Conservation (phyloP, 2,888 invertebrate genomes). For the Caenorhabditis angaria region DNA sequence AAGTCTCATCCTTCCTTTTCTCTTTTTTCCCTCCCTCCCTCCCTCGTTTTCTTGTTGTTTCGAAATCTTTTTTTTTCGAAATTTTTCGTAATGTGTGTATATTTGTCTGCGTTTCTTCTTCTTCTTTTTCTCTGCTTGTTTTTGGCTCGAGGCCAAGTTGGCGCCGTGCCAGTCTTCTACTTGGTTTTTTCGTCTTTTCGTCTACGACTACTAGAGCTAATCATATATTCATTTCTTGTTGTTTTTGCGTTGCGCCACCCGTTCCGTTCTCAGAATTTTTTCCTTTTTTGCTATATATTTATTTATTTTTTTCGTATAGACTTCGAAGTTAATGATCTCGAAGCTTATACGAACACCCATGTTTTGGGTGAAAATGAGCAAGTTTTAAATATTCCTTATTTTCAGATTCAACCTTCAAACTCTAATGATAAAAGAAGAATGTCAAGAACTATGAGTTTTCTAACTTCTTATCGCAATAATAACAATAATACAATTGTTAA, state of each 20-base stretch:
- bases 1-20: constrained; percentile 19
- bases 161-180: constrained; percentile 21
- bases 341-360: background rate
- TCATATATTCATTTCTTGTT: constrained; percentile 44
- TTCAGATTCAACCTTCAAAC: constrained; percentile 20
- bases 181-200: constrained; percentile 17
- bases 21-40: background rate
- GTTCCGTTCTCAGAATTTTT: constrained; percentile 12
- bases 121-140: constrained; percentile 27
- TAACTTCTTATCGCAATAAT: constrained; percentile 9
- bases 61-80: constrained; percentile 29
- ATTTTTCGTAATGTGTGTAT: constrained; percentile 30
- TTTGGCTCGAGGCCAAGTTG: constrained; percentile 32
- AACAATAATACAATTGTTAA: constrained; percentile 3
- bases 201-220: constrained; percentile 18
- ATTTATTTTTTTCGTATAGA: background rate
- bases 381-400: constrained; percentile 5
- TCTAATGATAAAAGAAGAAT: constrained; percentile 15
- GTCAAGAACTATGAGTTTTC: constrained; percentile 14
- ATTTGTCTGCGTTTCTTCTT: constrained; percentile 14
- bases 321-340: constrained; percentile 2
- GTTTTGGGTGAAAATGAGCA: background rate
- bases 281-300: background rate
- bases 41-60: constrained; percentile 19
- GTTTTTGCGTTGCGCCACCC: constrained; percentile 22